Conservation (phyloP, 2,888 invertebrate genomes). For the Ennomos erosarius region DNA sequence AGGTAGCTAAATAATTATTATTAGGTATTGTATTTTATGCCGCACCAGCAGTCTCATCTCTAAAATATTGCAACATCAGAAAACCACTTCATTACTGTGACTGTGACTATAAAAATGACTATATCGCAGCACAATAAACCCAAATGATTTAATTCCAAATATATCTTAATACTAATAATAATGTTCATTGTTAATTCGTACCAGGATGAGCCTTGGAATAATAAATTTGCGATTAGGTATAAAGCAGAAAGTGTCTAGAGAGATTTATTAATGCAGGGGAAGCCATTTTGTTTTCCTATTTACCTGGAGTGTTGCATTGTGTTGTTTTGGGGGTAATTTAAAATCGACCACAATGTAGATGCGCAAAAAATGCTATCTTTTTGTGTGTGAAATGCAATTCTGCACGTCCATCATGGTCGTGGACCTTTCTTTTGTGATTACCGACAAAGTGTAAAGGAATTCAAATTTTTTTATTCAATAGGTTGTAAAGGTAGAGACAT, state of each 20-base stretch:
- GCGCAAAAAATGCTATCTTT: conserved; percentile 60
- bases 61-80: conserved; percentile 69
- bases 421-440: conserved; percentile 63
- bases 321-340: conserved; percentile 67
- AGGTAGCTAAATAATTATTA: too few relatives aligned
- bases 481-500: conserved; percentile 21
- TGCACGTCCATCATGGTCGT: conserved; percentile 65
- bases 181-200: conserved; percentile 79
- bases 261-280: conserved; percentile 72
- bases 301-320: conserved; percentile 74
- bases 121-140: conserved; percentile 63
- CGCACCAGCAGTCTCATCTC: conserved; percentile 3
- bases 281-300: conserved; percentile 69
- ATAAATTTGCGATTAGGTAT: conserved; percentile 83
- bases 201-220: conserved; percentile 71
- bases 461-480: conserved; percentile 38
- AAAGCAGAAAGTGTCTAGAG: conserved; percentile 69
- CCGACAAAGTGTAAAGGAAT: conserved; percentile 61
- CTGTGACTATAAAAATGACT: conserved; percentile 66
- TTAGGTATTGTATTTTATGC: too few relatives aligned
- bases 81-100: conserved; percentile 80
- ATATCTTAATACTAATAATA: conserved; percentile 74
- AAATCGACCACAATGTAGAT: conserved; percentile 75
- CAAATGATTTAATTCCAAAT: conserved; percentile 62
- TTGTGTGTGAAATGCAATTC: conserved; percentile 74